Conservation (phyloP, 2,113 vertebrate genomes). For the Prinia subflava region DNA sequence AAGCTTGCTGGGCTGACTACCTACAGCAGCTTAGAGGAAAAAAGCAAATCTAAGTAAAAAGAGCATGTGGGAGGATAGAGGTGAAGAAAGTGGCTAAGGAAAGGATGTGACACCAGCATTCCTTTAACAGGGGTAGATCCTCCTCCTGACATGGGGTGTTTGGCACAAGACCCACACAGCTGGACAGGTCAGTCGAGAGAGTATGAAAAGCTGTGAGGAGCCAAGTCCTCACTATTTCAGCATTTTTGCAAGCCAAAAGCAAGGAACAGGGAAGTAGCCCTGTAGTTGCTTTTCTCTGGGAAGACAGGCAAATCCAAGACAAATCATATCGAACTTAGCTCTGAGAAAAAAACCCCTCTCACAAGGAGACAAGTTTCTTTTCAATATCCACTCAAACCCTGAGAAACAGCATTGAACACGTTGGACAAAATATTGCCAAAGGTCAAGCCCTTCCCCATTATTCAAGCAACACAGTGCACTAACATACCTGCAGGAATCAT, state of each 20-base stretch:
- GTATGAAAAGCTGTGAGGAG: not conserved
- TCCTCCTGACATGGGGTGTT: rapidly evolving
- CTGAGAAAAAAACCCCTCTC: not conserved
- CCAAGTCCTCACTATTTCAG: not conserved
- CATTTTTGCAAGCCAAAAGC: not conserved
- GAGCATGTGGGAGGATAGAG: not conserved
- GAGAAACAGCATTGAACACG: not conserved
- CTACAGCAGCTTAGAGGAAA: not conserved
- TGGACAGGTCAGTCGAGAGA: rapidly evolving
- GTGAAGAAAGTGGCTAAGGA: not conserved
- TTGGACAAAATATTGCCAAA: not conserved
- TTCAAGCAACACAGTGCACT: not conserved
- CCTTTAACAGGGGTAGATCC: not conserved
- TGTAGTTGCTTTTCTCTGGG: not conserved
- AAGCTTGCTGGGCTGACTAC: not conserved
- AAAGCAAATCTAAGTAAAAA: not conserved
- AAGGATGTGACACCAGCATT: not conserved
- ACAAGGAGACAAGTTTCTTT: not conserved
- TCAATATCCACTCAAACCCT: not conserved
- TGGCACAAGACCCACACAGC: rapidly evolving
- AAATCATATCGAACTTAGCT: not conserved
- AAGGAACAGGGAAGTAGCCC: not conserved
- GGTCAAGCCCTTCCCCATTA: not conserved
- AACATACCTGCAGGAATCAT: not conserved
- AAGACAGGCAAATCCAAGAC: not conserved